These are phyloP conservation scores for Panagrolaimus sp. DNA, from an alignment of 1,140 invertebrate species.

Conservation along the genomic window DNA sequence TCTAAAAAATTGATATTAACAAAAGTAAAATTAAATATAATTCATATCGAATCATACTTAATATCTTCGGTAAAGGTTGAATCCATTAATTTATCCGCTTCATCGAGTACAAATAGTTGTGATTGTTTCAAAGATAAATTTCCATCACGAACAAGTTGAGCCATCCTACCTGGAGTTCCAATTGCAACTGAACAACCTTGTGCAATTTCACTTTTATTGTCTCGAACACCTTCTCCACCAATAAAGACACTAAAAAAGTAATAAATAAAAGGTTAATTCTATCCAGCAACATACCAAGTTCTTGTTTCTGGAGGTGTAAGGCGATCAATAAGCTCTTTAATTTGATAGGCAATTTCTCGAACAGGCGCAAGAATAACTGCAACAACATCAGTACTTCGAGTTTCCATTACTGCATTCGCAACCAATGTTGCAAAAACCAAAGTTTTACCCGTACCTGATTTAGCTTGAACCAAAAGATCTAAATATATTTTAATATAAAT, in stretches of 20 bases:
- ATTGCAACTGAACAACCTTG: conserved; percentile 75
- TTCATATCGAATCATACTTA: too few species aligned
- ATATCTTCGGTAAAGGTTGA: conserved; percentile 64
- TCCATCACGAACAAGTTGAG: conserved; percentile 73
- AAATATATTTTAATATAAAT: conserved; percentile 28
- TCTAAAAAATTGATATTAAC: conserved; percentile 60
- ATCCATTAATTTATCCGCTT: conserved; percentile 88
- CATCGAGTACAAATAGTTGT: conserved; percentile 80
- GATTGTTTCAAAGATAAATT: conserved; percentile 69
- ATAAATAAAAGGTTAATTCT: too few species aligned
- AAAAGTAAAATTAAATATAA: conserved; percentile 38
- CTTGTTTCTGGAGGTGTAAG: conserved; percentile 50
- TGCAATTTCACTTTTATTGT: conserved; percentile 70
- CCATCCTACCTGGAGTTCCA: conserved; percentile 81
- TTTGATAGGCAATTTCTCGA: conserved; percentile 87
- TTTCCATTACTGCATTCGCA: conserved; percentile 60
- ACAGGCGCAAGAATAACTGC: conserved; percentile 81
- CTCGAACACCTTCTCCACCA: conserved; percentile 73
- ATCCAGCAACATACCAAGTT: conserved; percentile 11
- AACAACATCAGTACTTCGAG: conserved; percentile 40
- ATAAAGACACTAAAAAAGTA: conserved; percentile 65
- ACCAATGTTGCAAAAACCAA: conserved; percentile 73
- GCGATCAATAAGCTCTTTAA: conserved; percentile 66
- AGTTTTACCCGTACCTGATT: conserved; percentile 96
- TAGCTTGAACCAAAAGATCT: conserved; percentile 87